A percentile compares a stretch with the other conserved stretches of the same genome.
Conservation (phyloP, 2,797 vertebrate genomes). For the Alfaro cultratus region DNA sequence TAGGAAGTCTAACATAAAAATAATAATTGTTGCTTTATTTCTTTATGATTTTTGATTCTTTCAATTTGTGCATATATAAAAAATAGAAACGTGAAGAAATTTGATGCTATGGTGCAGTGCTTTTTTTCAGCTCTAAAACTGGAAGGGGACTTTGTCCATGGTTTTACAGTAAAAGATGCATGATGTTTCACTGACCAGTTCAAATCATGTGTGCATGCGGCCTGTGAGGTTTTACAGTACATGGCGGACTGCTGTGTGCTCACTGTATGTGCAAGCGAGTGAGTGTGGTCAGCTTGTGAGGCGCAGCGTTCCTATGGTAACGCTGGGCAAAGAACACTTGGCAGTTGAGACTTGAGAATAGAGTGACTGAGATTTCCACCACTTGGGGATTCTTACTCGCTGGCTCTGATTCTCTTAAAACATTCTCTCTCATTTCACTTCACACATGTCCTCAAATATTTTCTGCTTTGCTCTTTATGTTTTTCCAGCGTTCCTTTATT, state of each 20-base stretch:
- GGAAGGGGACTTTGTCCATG: constrained; percentile 18
- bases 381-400: constrained; percentile 55
- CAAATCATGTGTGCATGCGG: constrained; percentile 13
- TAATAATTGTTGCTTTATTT: background rate
- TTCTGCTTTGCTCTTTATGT: constrained; percentile 35
- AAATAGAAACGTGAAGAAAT: background rate
- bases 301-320: constrained; percentile 70
- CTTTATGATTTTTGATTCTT: background rate
- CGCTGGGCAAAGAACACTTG: constrained; percentile 56
- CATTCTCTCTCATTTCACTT: constrained; percentile 56
- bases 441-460: constrained; percentile 47
- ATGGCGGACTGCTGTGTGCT: constrained; percentile 12
- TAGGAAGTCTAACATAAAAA: background rate
- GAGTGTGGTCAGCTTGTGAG: constrained; percentile 60
- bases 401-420: constrained; percentile 49
- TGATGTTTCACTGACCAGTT: constrained; percentile 1
- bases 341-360: constrained; percentile 51
- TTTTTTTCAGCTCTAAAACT: background rate
- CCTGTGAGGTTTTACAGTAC: constrained; percentile 31
- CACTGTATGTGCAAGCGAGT: constrained; percentile 23
- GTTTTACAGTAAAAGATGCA: constrained; percentile 5
- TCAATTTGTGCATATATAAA: background rate
- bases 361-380: constrained; percentile 40
- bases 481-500: constrained; percentile 28
- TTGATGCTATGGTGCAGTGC: background rate